Percentiles rank a stretch among this genome's conserved stretches.
Conservation (phyloP, 2,113 vertebrate genomes). For the Chaetodon trifascialis region DNA sequence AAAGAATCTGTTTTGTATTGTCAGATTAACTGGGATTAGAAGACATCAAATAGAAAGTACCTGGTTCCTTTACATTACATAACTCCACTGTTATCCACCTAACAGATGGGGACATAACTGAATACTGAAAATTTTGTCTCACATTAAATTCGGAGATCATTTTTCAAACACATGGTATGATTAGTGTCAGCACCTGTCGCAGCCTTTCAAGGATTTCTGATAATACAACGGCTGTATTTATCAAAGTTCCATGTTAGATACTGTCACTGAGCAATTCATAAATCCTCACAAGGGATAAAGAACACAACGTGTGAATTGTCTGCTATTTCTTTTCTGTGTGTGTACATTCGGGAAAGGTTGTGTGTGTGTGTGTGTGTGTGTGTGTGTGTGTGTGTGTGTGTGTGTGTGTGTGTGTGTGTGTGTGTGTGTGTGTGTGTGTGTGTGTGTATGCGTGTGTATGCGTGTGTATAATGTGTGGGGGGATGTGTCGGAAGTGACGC, state of each 20-base stretch:
- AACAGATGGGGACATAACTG: background rate
- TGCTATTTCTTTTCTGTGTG: background rate
- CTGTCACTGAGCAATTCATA: background rate
- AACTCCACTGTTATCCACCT: background rate
- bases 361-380: slow-evolving; percentile 17
- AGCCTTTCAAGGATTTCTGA: slow-evolving; percentile 2
- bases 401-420: slow-evolving; percentile 14
- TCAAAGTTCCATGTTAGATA: background rate
- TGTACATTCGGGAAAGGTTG: slow-evolving; percentile 1
- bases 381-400: slow-evolving; percentile 15
- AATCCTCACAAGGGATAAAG: background rate
- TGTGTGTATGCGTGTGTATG: slow-evolving; percentile 12
- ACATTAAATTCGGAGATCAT: background rate
- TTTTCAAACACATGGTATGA: background rate
- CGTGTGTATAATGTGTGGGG: slow-evolving; percentile 30
- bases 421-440: slow-evolving; percentile 9
- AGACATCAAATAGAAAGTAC: background rate
- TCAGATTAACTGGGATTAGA: background rate
- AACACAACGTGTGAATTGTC: background rate
- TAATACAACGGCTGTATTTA: background rate
- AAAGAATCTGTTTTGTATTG: background rate
- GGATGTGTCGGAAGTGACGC: slow-evolving; percentile 20
- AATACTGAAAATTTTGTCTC: background rate
- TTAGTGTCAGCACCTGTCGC: background rate
- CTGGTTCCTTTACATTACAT: background rate